phyloP scores from a whole-genome alignment of 2,113 vertebrate species.

The Calidris pugnax region DNA sequence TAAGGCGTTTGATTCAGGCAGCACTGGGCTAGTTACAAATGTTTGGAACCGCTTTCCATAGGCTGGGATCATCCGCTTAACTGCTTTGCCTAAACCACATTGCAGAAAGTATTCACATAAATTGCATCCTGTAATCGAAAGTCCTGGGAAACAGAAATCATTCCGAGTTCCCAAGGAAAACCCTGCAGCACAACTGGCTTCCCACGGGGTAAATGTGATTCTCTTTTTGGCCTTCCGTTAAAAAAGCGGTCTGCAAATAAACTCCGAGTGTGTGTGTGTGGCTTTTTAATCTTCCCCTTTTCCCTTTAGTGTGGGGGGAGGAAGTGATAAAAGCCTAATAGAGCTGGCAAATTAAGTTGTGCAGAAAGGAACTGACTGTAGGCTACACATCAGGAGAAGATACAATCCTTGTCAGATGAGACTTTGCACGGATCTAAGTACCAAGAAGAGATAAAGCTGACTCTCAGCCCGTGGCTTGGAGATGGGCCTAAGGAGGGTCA shows the following conservation, averaged over 20 bases:
- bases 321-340: slow-evolving; percentile 43
- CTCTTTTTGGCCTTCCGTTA: slow-evolving; percentile 13
- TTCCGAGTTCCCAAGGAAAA: slow-evolving; percentile 55
- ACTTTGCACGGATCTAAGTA: neutral
- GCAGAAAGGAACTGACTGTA: neutral
- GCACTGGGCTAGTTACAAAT: neutral
- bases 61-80: neutral
- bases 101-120: slow-evolving; percentile 48
- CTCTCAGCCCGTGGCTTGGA: neutral
- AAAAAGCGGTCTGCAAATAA: slow-evolving; percentile 49
- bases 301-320: neutral
- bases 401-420: neutral
- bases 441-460: neutral
- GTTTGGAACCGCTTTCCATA: neutral
- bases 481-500: neutral
- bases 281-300: slow-evolving; percentile 35
- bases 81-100: slow-evolving; percentile 41
- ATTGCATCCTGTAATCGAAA: slow-evolving; percentile 57
- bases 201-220: slow-evolving; percentile 35
- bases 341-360: slow-evolving; percentile 1
- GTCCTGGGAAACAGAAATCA: slow-evolving; percentile 60
- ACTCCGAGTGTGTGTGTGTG: neutral
- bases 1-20: neutral
- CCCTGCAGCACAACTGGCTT: slow-evolving; percentile 9
- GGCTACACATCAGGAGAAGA: neutral